A percentile compares a stretch with the other conserved stretches of the same genome.
Conservation (phyloP, 2,113 vertebrate genomes). For the Lepidiolamprologus cunningtoni region DNA sequence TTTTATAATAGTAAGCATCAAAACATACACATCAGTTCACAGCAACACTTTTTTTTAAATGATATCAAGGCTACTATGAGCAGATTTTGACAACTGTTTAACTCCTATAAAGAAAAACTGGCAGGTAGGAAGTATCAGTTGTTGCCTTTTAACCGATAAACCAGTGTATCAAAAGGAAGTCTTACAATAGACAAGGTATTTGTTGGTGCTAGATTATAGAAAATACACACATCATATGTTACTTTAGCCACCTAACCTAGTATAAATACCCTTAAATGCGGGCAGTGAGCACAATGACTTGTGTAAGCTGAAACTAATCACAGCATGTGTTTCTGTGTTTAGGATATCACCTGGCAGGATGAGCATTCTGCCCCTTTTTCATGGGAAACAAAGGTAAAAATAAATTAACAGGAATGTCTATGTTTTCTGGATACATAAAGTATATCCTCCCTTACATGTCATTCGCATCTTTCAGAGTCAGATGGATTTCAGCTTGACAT, state of each 20-base stretch:
- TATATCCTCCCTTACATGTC: not conserved
- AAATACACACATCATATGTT: not conserved
- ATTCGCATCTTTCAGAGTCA: conserved; percentile 78
- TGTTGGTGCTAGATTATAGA: not conserved
- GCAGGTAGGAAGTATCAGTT: not conserved
- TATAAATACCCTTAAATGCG: not conserved
- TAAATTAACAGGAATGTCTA: not conserved
- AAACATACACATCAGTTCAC: not conserved
- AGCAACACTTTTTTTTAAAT: not conserved
- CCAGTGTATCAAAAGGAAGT: not conserved
- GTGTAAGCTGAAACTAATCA: not conserved
- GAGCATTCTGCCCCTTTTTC: conserved; percentile 97
- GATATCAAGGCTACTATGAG: not conserved
- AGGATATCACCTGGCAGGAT: conserved; percentile 99
- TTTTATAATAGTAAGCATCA: not conserved
- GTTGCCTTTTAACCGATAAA: not conserved
- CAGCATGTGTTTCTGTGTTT: conserved; percentile 23
- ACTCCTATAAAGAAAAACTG: not conserved
- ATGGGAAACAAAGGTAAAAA: conserved; percentile 92
- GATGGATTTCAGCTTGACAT: conserved; percentile 86
- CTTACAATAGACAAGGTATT: not conserved
- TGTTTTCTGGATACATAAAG: not conserved
- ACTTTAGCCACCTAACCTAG: not conserved
- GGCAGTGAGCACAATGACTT: not conserved
- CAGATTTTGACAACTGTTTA: not conserved